Evolutionary conservation across 2,797 vertebrate genomes (phyloP), one percentile per base, ranked within the genome.

Genomic region (Leucoraja ocellata): DNA sequence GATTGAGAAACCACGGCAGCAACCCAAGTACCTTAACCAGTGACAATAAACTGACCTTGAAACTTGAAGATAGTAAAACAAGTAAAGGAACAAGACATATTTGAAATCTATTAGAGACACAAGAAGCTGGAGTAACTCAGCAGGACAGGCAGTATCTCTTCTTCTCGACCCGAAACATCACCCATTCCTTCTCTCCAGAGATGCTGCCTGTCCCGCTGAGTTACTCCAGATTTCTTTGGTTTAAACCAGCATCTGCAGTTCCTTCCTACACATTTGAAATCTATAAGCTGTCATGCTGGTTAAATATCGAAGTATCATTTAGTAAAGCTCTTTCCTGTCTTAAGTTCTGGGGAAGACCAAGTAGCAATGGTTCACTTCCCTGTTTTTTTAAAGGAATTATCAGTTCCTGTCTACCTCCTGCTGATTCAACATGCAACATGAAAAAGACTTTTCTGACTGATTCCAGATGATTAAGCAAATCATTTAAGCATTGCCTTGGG

Each of bases 391-490:
- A 76, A n/a, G 11, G 13, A 16, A 36, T 78, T 36, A 36, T 78
- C 36, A 78, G 16, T 78, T 78, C 32, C 32, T 16, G 77, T 78
- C n/a, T 78, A 4, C 11, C 32, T 36, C 32, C 32, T 36, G 32
- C 77, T 78, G 77, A n/a, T 36, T 32, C n/a, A 14, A n/a, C n/a
- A n/a, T 32, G 28, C 11, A 78, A 78, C 76, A 78, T 36, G 36
- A 16, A 36, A 36, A 78, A 0, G 1, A 14, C 36, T 14, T 36
- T 78, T 78, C 77, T 36, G 2, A 36, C 77, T 78, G 77, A 78
- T 78, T 78, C 25, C 77, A 68, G n/a, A 23, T 88, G 84, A 88
- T 65, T 88, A 88, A 88, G 65, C n/a, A 13, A 88, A 65, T 63
- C 68, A 68, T 63, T 88, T 88, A 68, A 88, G 21, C 61, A 68